Evolutionary conservation across 2,797 vertebrate genomes (phyloP).

Genomic region (Lutjanus campechanus): DNA sequence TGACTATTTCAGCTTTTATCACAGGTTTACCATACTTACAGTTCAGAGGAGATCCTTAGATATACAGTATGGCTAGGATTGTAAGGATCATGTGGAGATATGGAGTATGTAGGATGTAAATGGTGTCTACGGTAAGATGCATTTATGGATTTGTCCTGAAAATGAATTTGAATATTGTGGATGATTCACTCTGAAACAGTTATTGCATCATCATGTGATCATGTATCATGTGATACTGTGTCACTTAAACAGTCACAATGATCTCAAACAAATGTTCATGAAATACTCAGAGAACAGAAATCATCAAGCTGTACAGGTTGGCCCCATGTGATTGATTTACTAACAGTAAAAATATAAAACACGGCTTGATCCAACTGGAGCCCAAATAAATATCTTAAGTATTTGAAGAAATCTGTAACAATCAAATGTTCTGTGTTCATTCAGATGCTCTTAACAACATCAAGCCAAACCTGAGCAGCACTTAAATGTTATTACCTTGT

Average conservation of each 20-base stretch:
- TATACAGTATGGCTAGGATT: conserved; percentile 44
- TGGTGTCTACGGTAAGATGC: conserved; percentile 36
- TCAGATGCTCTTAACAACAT: conserved; percentile 22
- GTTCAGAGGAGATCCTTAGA: conserved; percentile 69
- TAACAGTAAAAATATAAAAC: conserved; percentile 21
- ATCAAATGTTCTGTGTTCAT: conserved; percentile 23
- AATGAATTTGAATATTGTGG: conserved; percentile 21
- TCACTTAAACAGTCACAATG: neutral
- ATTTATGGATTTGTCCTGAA: conserved; percentile 28
- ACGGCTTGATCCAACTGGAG: conserved; percentile 13
- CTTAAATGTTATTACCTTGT: conserved; percentile 32
- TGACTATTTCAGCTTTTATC: conserved; percentile 34
- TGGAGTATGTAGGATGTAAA: conserved; percentile 17
- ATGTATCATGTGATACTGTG: conserved; percentile 32
- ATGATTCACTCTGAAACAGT: conserved; percentile 45
- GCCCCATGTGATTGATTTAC: neutral
- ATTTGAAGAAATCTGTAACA: conserved; percentile 26
- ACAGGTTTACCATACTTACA: conserved; percentile 72
- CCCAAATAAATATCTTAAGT: conserved; percentile 23
- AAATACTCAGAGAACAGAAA: conserved; percentile 31
- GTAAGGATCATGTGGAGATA: conserved; percentile 33
- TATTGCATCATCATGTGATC: conserved; percentile 70
- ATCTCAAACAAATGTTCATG: neutral
- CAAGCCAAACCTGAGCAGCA: conserved; percentile 36
- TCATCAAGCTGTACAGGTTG: neutral